Evolutionary conservation across 2,797 vertebrate species (phyloP).

Genomic region (Mycteria americana): DNA sequence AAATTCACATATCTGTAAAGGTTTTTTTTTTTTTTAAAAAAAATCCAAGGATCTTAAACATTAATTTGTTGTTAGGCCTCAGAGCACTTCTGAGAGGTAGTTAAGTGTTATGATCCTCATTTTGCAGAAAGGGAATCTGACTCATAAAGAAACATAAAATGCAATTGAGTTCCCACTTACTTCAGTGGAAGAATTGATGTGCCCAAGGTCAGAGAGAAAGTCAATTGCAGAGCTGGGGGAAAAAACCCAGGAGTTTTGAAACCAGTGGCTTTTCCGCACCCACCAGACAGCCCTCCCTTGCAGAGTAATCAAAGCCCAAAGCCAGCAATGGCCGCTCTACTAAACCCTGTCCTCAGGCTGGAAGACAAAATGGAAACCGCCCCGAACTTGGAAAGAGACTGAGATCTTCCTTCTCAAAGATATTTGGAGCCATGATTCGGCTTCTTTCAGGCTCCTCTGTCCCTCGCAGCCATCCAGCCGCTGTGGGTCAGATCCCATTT

Average conservation of each 20-base stretch:
- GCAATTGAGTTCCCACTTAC: conserved; percentile 58
- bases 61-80: conserved; percentile 64
- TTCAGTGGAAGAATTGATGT: conserved; percentile 50
- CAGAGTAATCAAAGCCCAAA: not conserved
- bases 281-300: not conserved
- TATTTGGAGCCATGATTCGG: not conserved
- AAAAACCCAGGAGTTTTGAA: not conserved
- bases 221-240: not conserved
- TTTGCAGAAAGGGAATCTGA: conserved; percentile 63
- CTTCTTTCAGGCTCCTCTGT: not conserved
- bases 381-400: not conserved
- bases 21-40: not conserved
- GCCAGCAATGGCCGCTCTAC: not conserved
- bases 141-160: conserved; percentile 63
- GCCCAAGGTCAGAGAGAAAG: conserved; percentile 59
- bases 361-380: not conserved
- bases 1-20: conserved; percentile 19
- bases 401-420: not conserved
- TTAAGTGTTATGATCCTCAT: conserved; percentile 68
- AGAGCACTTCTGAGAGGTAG: conserved; percentile 53
- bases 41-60: conserved; percentile 39
- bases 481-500: not conserved
- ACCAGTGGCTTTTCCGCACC: not conserved
- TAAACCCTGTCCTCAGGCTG: not conserved
- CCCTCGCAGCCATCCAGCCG: not conserved